Conservation (phyloP, 2,888 invertebrate species). For the Buathra laborator region DNA sequence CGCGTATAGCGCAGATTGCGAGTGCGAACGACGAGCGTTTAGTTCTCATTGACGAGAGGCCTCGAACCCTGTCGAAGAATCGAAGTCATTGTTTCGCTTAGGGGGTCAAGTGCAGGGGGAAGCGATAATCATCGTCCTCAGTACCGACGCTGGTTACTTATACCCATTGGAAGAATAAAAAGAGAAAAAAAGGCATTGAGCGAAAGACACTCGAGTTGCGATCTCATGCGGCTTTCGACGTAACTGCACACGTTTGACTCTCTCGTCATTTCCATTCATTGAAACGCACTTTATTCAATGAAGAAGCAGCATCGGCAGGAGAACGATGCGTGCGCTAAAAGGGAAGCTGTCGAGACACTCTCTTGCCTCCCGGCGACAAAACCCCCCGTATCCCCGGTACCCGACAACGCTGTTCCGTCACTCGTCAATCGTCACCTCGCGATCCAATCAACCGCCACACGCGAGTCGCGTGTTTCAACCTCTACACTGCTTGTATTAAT, state of each 20-base stretch:
- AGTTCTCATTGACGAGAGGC: conserved; percentile 29
- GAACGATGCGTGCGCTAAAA: conserved; percentile 65
- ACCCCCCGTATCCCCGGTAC: conserved; percentile 4
- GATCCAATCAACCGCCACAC: conserved; percentile 47
- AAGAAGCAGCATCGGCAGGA: conserved; percentile 49
- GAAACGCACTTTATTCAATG: conserved; percentile 72
- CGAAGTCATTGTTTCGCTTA: conserved; percentile 57
- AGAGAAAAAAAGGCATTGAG: background rate
- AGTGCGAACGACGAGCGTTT: conserved; percentile 6
- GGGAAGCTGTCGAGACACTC: conserved; percentile 75
- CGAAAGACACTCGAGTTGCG: background rate
- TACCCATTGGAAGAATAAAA: background rate
- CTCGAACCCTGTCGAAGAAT: conserved; percentile 51
- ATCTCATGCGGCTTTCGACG: conserved; percentile 29
- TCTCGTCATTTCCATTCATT: conserved; percentile 68
- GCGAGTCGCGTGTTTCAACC: background rate
- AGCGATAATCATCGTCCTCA: conserved; percentile 18
- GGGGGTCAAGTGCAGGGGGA: conserved; percentile 58
- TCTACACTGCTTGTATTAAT: background rate
- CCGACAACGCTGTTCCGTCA: conserved; percentile 39
- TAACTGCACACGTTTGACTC: background rate
- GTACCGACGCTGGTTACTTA: background rate
- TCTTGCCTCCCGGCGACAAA: conserved; percentile 16
- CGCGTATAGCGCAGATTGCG: background rate
- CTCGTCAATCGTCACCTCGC: conserved; percentile 62